Evolutionary conservation across 2,888 invertebrate genomes (phyloP).

Genomic region (Tineola bisselliella): DNA sequence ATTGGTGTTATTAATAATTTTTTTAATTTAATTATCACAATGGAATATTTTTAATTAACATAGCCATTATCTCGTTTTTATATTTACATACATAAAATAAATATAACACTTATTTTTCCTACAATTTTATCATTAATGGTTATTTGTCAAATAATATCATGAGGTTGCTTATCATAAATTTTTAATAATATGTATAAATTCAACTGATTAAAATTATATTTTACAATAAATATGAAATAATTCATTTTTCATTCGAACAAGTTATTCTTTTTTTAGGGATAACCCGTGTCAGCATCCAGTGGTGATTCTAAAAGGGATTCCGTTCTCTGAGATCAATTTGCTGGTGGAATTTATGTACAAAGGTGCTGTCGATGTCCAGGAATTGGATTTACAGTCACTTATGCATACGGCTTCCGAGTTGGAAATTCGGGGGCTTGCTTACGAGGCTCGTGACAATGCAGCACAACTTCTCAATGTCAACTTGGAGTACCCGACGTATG

Average conservation of each 20-base stretch:
- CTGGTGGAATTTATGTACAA: slow-evolving; percentile 77
- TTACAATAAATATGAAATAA: background rate
- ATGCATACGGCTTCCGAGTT: slow-evolving; percentile 75
- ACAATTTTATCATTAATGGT: slow-evolving; percentile 9
- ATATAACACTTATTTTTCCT: slow-evolving; percentile 5
- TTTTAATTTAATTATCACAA: slow-evolving; percentile 8
- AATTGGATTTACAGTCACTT: slow-evolving; percentile 70
- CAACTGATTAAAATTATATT: no score
- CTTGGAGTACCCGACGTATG: slow-evolving; percentile 56
- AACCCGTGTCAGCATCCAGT: slow-evolving; percentile 80
- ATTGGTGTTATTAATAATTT: background rate
- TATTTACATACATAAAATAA: slow-evolving; percentile 11
- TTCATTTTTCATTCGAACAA: background rate
- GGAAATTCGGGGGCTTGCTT: slow-evolving; percentile 72
- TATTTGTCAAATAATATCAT: slow-evolving; percentile 11
- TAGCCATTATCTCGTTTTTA: slow-evolving; percentile 9
- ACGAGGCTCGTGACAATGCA: slow-evolving; percentile 67
- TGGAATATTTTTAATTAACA: slow-evolving; percentile 10
- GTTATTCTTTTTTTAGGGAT: slow-evolving; percentile 45
- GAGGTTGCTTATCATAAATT: background rate
- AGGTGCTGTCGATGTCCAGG: slow-evolving; percentile 74
- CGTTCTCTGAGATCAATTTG: slow-evolving; percentile 72
- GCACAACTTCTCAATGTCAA: slow-evolving; percentile 65
- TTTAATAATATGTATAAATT: slow-evolving; percentile 3
- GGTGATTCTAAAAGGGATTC: slow-evolving; percentile 74